These are phyloP conservation scores for Platyscapa corneri DNA, from an alignment of 1,140 invertebrate species.

Conservation along the genomic window DNA sequence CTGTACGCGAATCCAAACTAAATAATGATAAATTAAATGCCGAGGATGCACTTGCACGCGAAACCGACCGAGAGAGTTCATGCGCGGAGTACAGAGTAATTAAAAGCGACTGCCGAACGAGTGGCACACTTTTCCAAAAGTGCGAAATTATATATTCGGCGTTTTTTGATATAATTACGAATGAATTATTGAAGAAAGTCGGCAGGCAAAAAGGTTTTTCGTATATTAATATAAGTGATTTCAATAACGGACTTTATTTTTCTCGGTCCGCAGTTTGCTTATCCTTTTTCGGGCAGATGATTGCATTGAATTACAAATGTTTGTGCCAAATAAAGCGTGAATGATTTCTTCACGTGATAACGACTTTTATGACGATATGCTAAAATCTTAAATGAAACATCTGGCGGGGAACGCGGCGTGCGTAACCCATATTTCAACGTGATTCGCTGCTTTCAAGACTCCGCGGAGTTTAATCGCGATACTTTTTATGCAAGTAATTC, in stretches of 20 bases:
- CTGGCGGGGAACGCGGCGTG: too few species aligned
- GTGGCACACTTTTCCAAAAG: conserved; percentile 28
- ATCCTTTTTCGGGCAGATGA: not conserved
- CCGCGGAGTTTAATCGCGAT: too few species aligned
- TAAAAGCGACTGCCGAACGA: not conserved
- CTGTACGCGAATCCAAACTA: not conserved
- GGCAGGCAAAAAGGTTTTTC: not conserved
- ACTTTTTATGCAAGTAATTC: too few species aligned
- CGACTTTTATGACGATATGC: not conserved
- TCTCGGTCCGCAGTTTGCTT: not conserved
- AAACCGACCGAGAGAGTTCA: not conserved
- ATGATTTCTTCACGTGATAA: not conserved
- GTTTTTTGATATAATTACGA: conserved; percentile 8
- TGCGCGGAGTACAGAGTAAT: not conserved
- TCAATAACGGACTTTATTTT: not conserved
- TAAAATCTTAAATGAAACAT: conserved; percentile 1
- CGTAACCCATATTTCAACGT: not conserved
- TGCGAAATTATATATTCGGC: conserved; percentile 5
- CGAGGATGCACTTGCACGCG: not conserved
- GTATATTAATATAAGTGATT: not conserved
- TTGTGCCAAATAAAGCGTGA: not conserved
- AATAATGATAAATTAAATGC: conserved; percentile 7
- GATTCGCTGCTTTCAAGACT: too few species aligned
- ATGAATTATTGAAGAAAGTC: conserved; percentile 16
- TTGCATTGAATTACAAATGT: not conserved